phyloP scores from a whole-genome alignment of 2,888 invertebrate genomes.

The Abrostola triplasia region DNA sequence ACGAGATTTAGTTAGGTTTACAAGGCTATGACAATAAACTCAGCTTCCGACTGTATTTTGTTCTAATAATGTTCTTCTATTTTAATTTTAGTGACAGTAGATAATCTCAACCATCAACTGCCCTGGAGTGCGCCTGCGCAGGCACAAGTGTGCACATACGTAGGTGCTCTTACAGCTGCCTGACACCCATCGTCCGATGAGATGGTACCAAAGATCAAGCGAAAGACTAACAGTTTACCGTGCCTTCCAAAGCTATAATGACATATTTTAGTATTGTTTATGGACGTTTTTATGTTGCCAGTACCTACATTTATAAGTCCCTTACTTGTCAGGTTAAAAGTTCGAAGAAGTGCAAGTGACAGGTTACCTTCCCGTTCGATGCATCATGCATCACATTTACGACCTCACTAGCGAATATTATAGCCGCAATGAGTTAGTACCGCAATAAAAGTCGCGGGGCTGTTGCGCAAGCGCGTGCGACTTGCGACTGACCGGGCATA shows the following conservation, averaged over 20 bases:
- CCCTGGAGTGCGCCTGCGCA: no score
- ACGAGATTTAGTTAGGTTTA: background rate
- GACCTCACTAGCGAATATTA: slow-evolving; percentile 53
- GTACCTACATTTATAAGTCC: background rate
- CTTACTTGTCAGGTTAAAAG: slow-evolving; percentile 26
- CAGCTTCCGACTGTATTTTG: no score
- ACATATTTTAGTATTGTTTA: background rate
- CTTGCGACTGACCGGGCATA: slow-evolving; percentile 43
- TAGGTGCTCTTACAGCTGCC: no score
- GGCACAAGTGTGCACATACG: no score
- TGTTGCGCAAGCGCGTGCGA: slow-evolving; percentile 44
- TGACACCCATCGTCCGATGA: no score
- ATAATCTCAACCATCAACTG: no score
- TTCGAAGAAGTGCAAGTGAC: slow-evolving; percentile 53
- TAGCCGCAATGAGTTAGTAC: slow-evolving; percentile 50
- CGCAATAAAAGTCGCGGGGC: slow-evolving; percentile 46
- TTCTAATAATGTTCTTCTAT: no score
- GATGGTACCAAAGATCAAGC: no score
- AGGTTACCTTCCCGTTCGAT: slow-evolving; percentile 32
- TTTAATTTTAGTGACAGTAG: no score
- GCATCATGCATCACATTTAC: slow-evolving; percentile 50
- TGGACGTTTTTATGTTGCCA: background rate
- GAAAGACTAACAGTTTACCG: no score
- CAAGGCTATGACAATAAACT: no score
- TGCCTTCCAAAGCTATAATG: no score